These are phyloP conservation scores for Choreutis nemorana DNA, from an alignment of 2,888 invertebrate species.

Conservation along the genomic window DNA sequence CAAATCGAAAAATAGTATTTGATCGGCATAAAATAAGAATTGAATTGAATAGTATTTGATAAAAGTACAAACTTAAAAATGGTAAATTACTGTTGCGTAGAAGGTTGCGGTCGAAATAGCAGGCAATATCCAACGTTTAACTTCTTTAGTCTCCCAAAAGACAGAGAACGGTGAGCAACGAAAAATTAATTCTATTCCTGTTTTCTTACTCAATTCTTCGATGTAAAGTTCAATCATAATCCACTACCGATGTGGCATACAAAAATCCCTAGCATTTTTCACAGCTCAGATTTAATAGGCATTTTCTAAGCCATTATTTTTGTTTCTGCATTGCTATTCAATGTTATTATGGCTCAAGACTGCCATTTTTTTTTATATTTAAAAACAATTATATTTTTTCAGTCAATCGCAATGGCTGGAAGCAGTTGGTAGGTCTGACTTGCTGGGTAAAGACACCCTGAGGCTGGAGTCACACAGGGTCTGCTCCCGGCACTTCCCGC, in stretches of 20 bases:
- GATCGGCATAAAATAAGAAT: slow-evolving; percentile 7
- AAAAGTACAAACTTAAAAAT: slow-evolving; percentile 16
- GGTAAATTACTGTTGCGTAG: slow-evolving; percentile 55
- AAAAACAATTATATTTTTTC: slow-evolving; percentile 9
- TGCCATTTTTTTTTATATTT: too few species aligned
- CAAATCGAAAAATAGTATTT: slow-evolving; percentile 4
- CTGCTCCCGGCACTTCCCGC: slow-evolving; percentile 46
- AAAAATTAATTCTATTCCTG: not conserved
- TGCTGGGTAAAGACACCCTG: slow-evolving; percentile 24
- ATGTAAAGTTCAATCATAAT: not conserved
- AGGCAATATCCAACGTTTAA: slow-evolving; percentile 39
- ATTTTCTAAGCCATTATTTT: too few species aligned
- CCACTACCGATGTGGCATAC: too few species aligned
- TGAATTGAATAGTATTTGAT: slow-evolving; percentile 3
- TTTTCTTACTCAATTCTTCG: not conserved
- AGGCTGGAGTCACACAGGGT: slow-evolving; percentile 26
- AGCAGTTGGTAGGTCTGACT: slow-evolving; percentile 33
- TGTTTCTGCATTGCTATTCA: too few species aligned
- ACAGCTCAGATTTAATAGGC: too few species aligned
- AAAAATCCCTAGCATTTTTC: too few species aligned
- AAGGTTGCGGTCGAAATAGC: slow-evolving; percentile 43
- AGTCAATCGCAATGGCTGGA: slow-evolving; percentile 42
- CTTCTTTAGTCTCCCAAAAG: slow-evolving; percentile 45
- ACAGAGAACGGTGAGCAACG: slow-evolving; percentile 28
- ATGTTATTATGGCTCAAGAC: too few species aligned